Conservation (phyloP, 2,113 vertebrate species). For the Enhydra lutris region DNA sequence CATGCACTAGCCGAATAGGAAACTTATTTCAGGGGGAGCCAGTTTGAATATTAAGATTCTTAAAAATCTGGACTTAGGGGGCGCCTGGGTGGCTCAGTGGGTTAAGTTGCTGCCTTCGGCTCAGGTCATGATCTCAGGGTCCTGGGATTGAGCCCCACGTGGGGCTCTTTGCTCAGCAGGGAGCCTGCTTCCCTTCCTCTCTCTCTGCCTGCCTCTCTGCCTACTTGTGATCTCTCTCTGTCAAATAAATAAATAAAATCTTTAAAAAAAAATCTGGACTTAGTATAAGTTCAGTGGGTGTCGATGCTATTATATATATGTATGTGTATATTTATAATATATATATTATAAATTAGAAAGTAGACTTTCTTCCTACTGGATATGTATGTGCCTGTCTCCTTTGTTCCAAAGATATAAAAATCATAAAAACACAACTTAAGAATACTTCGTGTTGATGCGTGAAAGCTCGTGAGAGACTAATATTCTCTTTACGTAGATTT, state of each 20-base stretch:
- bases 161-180: too few relatives aligned
- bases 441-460: neutral
- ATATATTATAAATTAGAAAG: neutral
- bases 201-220: too few relatives aligned
- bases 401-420: conserved; percentile 10
- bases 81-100: too few relatives aligned
- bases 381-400: neutral
- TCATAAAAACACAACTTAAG: neutral
- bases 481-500: neutral
- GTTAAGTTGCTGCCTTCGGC: too few relatives aligned
- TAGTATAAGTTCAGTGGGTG: neutral
- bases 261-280: neutral
- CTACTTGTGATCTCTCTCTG: too few relatives aligned
- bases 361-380: neutral
- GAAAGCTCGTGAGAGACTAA: neutral
- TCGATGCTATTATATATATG: neutral
- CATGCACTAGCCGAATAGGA: neutral
- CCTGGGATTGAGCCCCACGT: too few relatives aligned
- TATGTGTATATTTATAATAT: neutral
- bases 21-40: neutral
- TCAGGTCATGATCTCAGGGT: too few relatives aligned
- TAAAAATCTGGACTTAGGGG: neutral
- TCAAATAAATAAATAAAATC: too few relatives aligned
- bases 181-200: too few relatives aligned
- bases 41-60: neutral